Base-by-base conservation (phyloP, 2,797 vertebrate species). In the Linurgus olivaceus region DNA sequence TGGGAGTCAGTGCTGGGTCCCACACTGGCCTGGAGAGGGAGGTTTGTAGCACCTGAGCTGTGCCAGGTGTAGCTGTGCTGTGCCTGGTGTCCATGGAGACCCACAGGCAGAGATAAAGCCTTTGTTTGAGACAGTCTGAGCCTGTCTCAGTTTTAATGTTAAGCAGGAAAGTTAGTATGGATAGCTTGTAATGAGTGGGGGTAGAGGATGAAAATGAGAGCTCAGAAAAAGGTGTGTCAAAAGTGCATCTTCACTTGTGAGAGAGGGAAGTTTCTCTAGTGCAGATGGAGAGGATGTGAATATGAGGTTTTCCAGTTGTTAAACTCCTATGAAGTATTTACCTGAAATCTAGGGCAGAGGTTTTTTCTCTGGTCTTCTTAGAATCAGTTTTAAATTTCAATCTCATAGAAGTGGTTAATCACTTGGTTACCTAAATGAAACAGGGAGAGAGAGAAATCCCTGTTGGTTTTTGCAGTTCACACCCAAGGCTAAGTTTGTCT, bases 41-140 rank as follows among this genome's bases (percentile, higher is more conserved):
- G 12, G 4, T 54, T 78, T 82, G 45, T 35, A 28, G 58, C 28
- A 38, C 10, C 9, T 3, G 5, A 52, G 11, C n/a, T 76, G 8
- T 4, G 13, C 65, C 37, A 83, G 31, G 29, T 2, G 5, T 40
- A 45, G 50, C 50, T 71, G 4, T 0, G 0, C 59, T 58, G 51
- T 31, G 35, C 37, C 6, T 13, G 8, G 29, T 15, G 24, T 20
- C 47, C 26, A 0, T 17, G 21, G 44, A 52, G 70, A 31, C 9
- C 18, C 20, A 4, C 0, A 0, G 9, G 20, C 58, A 57, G 62
- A 75, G 29, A 21, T 23, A 44, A 50, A 45, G 35, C 17, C 25
- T 21, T 40, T 38, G 14, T 13, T 10, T 75, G 55, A 37, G 38
- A 15, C 40, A 47, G 23, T 33, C n/a, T 70, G 47, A 74, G 45